Conservation (phyloP, 2,113 vertebrate species). For the Pseudorasbora parva region DNA sequence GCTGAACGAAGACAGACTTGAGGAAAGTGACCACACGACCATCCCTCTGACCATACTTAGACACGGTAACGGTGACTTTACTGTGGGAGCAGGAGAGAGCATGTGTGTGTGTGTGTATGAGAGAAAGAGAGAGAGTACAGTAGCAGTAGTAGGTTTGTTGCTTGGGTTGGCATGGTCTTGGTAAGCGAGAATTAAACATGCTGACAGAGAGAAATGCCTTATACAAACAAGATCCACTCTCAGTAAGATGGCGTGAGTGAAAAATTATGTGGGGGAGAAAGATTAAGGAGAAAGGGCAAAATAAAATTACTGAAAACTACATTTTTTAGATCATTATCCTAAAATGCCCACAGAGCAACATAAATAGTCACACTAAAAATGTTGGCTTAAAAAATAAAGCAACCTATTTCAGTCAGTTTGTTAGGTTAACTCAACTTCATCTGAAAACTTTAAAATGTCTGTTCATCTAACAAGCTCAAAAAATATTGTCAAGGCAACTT, state of each 20-base stretch:
- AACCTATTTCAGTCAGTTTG: not conserved
- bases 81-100: not conserved
- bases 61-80: slow-evolving; percentile 38
- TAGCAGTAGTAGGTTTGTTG: slow-evolving; percentile 31
- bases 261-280: slow-evolving; percentile 24
- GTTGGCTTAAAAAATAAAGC: not conserved
- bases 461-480: not conserved
- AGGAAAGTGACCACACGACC: slow-evolving; percentile 39
- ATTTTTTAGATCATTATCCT: not conserved
- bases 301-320: not conserved
- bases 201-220: slow-evolving; percentile 48
- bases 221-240: slow-evolving; percentile 27
- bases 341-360: not conserved
- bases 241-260: not conserved
- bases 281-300: not conserved
- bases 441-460: not conserved
- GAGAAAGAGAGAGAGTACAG: slow-evolving; percentile 13
- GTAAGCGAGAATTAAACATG: slow-evolving; percentile 44
- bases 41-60: slow-evolving; percentile 49
- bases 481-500: not conserved
- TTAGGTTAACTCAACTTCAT: not conserved
- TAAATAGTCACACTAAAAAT: not conserved
- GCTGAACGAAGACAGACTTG: slow-evolving; percentile 33
- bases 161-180: slow-evolving; percentile 42
- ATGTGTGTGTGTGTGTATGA: not conserved